These are phyloP conservation scores for Dryobota labecula DNA, from an alignment of 2,888 invertebrate species.

Conservation along the genomic window DNA sequence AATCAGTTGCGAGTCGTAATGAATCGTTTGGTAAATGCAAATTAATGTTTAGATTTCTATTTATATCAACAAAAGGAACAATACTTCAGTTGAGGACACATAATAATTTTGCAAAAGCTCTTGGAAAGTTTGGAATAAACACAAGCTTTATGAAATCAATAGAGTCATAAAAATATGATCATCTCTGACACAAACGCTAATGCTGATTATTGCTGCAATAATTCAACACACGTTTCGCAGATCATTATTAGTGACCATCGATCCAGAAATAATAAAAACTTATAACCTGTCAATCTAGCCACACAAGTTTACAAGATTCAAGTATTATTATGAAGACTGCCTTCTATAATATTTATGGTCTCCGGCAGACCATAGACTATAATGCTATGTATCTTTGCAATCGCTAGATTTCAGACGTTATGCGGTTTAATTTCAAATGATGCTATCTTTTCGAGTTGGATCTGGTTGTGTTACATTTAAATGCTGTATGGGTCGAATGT, in stretches of 20 bases:
- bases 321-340: constrained; percentile 30
- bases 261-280: constrained; percentile 31
- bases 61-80: not conserved
- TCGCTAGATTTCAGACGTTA: constrained; percentile 50
- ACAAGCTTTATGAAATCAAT: not conserved
- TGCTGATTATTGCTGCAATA: constrained; percentile 11
- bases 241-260: constrained; percentile 22
- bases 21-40: not conserved
- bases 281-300: constrained; percentile 31
- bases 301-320: constrained; percentile 24
- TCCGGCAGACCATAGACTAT: constrained; percentile 29
- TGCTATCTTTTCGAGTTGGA: constrained; percentile 40
- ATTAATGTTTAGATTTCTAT: not conserved
- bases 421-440: constrained; percentile 51
- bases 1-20: not conserved
- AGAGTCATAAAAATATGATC: not conserved
- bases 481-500: not conserved
- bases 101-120: not conserved
- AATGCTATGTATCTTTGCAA: constrained; percentile 56
- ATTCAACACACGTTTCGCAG: constrained; percentile 33
- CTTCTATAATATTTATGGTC: constrained; percentile 53
- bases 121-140: not conserved
- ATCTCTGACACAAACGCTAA: not conserved
- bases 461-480: constrained; percentile 4
- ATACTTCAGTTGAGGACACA: not conserved